Evolutionary conservation across 35 echinoderm and acorn worm species (phyloP), one percentile per base, ranked within the genome.

Genomic region (Heliocidaris erythrogramma): DNA sequence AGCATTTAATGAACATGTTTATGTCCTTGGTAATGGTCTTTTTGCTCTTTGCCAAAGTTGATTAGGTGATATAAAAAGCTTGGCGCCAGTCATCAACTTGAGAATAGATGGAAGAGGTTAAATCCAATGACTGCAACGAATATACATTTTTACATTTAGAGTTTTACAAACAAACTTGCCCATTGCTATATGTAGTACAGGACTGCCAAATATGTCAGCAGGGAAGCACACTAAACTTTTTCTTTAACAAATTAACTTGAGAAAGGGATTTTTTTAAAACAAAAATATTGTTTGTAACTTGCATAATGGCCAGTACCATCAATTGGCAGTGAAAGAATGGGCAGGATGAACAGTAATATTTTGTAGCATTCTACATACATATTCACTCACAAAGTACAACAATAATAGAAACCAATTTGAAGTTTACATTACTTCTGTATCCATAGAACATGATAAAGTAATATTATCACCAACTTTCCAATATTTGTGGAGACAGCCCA

Each of bases 1-100:
- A 48, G 87, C 87, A 89, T 89, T 89, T 89, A 89, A 89, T 32
- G 87, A 89, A 89, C 87, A 47, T 89, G 87, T 89, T 89, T 89
- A 48, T 48, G 87, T 13, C 87, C 87, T 89, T 89, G 87, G 29
- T 89, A 89, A 89, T 89, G 87, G 30, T 9, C 47, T 35, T 89
- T 56, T 78, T n/a, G 65, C 65, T 78, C 65, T 78, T 78, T 78
- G 65, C 65, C 65, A 78, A 78, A 27, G 65, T 78, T 78, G 65
- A 78, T 78, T 78, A 78, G 21, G 18, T n/a, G 65, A 78, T 78
- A 78, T 56, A 56, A 56, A 56, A 12, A 78, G 65, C 65, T 78
- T 78, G 65, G 24, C 65, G 27, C 65, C 65, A 24, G 65, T 78
- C 65, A 78, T 24, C 65, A 78, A 78, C 65, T 78, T 78, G 65